These are phyloP conservation scores for Ylistrum balloti DNA, from an alignment of 1,140 invertebrate species.

Conservation along the genomic window DNA sequence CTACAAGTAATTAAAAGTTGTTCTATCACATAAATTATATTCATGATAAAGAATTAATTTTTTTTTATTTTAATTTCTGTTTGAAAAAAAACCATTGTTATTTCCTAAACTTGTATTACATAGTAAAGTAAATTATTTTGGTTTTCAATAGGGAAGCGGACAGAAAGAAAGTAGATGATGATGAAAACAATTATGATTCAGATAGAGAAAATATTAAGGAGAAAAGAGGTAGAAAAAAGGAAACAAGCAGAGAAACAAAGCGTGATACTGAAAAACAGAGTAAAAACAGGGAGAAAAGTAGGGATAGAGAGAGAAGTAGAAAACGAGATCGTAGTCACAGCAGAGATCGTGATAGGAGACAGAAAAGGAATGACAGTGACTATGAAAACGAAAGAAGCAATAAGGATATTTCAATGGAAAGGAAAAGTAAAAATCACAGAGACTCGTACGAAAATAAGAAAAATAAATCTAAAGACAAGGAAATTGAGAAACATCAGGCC, in stretches of 20 bases:
- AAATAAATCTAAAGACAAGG: conserved; percentile 41
- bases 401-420: conserved; percentile 47
- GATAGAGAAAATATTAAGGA: background rate
- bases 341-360: conserved; percentile 43
- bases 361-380: conserved; percentile 31
- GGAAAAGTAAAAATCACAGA: conserved; percentile 48
- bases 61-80: background rate
- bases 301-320: conserved; percentile 41
- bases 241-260: background rate
- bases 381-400: background rate
- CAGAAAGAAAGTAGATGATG: conserved; percentile 48
- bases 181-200: conserved; percentile 46
- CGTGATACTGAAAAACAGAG: background rate
- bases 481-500: conserved; percentile 44
- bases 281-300: background rate
- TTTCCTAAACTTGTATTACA: background rate
- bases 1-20: no score
- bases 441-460: conserved; percentile 48
- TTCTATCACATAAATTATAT: no score
- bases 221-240: conserved; percentile 13
- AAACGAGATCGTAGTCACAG: conserved; percentile 42
- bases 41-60: no score
- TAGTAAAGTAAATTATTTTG: conserved; percentile 29
- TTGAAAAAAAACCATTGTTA: background rate
- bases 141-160: background rate